Percentiles rank a stretch among this genome's conserved stretches.
These are phyloP conservation scores for Thinocorus orbignyianus DNA, from an alignment of 2,113 vertebrate species.

Conservation along the genomic window DNA sequence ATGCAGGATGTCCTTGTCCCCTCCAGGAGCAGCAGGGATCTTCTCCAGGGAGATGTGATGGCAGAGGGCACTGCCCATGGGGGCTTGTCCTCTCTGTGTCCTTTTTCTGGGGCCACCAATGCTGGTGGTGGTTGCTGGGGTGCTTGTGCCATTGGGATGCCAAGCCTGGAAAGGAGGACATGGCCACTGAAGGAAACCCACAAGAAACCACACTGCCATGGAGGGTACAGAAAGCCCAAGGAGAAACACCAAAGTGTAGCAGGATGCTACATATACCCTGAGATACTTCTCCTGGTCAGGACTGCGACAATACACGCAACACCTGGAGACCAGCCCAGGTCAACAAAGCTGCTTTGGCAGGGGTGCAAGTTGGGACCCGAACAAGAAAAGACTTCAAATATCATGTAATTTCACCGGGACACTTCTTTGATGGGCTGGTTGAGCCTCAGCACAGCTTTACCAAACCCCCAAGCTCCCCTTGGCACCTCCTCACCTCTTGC, in stretches of 20 bases:
- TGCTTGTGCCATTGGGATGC: neutral
- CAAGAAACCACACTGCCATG: neutral
- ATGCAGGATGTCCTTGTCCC: neutral
- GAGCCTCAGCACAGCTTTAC: neutral
- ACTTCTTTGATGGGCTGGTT: neutral
- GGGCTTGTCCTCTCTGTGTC: neutral
- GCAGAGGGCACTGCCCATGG: neutral
- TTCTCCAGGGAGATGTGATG: accelerated
- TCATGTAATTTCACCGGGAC: neutral
- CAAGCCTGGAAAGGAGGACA: neutral
- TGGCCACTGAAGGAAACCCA: neutral
- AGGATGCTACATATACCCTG: accelerated
- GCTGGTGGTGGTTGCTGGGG: accelerated
- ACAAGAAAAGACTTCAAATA: neutral
- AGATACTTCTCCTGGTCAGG: neutral
- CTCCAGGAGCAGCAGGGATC: neutral
- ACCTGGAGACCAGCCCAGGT: neutral
- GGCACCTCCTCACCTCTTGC: neutral
- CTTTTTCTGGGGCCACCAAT: neutral
- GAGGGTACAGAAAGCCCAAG: neutral
- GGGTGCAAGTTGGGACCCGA: neutral
- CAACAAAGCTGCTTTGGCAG: neutral
- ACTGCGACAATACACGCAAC: neutral
- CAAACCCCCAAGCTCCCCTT: neutral
- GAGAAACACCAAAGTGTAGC: neutral